phyloP scores from a whole-genome alignment of 2,797 vertebrate genomes.

The Pyrocephalus nanus region DNA sequence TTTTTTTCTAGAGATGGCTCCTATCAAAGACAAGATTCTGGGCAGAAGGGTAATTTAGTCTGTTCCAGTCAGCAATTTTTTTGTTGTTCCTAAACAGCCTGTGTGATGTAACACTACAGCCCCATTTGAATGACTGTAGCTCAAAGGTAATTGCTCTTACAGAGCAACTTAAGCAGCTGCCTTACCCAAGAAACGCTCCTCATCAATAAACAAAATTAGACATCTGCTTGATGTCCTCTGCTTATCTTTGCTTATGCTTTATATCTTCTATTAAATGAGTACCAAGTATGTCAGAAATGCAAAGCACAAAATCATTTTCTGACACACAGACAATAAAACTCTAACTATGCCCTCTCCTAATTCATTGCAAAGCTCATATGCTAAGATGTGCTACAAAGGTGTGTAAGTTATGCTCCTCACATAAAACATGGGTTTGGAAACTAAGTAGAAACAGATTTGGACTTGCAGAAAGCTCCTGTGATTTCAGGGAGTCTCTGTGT shows the following conservation, averaged over 20 bases:
- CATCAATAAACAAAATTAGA: neutral
- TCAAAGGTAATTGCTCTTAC: neutral
- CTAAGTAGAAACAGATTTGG: neutral
- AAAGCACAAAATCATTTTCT: neutral
- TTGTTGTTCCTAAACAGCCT: neutral
- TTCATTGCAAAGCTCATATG: neutral
- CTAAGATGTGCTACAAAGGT: neutral
- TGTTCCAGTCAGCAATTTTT: neutral
- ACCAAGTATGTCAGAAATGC: neutral
- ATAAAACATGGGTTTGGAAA: neutral
- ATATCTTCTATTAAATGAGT: neutral
- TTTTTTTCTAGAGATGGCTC: slow-evolving; percentile 4
- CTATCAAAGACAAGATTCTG: neutral
- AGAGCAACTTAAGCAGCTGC: neutral
- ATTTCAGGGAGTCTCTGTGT: neutral
- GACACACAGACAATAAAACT: neutral
- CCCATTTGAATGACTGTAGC: neutral
- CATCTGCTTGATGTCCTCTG: neutral
- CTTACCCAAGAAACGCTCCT: neutral
- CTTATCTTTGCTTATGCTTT: neutral
- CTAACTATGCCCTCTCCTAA: neutral
- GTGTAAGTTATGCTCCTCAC: neutral
- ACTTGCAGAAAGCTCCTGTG: neutral
- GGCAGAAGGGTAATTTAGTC: slow-evolving; percentile 8
- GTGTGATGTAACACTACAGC: neutral